A percentile compares a stretch with the other conserved stretches of the same genome.
Evolutionary conservation across 1,140 invertebrate species (phyloP).

Genomic region (Centruroides sculpturatus): DNA sequence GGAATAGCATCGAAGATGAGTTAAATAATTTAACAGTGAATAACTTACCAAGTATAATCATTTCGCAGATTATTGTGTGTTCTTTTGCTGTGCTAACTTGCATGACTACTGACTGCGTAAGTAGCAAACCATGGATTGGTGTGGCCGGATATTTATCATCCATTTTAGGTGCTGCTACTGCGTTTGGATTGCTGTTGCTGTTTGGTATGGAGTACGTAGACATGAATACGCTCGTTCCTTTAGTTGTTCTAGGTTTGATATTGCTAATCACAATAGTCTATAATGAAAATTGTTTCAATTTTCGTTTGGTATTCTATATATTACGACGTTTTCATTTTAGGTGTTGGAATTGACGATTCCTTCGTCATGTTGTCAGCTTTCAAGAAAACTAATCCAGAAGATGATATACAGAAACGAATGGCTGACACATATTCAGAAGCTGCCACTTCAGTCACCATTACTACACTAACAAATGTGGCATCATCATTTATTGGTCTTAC

Average conservation of each 20-base stretch:
- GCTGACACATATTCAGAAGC: too few relatives aligned
- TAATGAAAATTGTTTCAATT: too few relatives aligned
- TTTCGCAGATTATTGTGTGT: constrained; percentile 51
- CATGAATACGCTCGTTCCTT: constrained; percentile 86
- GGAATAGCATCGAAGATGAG: constrained; percentile 45
- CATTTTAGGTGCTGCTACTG: constrained; percentile 68
- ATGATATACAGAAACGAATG: too few relatives aligned
- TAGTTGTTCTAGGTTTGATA: constrained; percentile 70
- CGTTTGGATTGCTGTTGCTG: constrained; percentile 80
- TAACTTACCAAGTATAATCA: constrained; percentile 69
- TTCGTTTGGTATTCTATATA: too few relatives aligned
- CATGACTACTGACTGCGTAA: constrained; percentile 68
- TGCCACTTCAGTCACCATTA: too few relatives aligned
- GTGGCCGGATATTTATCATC: constrained; percentile 81
- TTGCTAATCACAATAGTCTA: too few relatives aligned
- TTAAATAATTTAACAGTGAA: constrained; percentile 73
- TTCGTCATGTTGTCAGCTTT: too few relatives aligned
- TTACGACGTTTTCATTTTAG: too few relatives aligned
- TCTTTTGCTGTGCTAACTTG: constrained; percentile 52
- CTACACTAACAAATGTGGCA: too few relatives aligned
- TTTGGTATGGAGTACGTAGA: constrained; percentile 81
- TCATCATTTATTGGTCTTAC: too few relatives aligned
- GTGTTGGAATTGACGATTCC: too few relatives aligned
- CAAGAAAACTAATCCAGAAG: too few relatives aligned
- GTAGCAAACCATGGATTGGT: constrained; percentile 78